Conservation (phyloP, 2,888 invertebrate species). For the Hirtodrosophila confusa region DNA sequence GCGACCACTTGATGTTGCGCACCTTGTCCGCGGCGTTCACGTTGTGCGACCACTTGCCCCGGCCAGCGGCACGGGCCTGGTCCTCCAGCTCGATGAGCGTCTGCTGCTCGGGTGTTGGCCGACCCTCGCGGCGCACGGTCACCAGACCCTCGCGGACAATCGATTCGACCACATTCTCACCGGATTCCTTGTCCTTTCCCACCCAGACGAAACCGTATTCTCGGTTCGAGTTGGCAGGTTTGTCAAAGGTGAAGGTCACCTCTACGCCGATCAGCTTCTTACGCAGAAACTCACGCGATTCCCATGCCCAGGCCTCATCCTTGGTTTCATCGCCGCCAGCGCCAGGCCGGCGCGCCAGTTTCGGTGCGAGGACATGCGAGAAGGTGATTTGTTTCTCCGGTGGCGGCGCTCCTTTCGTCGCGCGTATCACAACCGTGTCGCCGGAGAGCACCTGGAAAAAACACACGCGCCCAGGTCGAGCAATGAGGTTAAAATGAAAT, state of each 20-base stretch:
- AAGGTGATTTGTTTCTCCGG: constrained; percentile 96
- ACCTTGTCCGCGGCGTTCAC: constrained; percentile 87
- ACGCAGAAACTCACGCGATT: constrained; percentile 96
- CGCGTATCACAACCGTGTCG: constrained; percentile 96
- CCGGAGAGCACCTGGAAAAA: constrained; percentile 94
- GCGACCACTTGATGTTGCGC: constrained; percentile 93
- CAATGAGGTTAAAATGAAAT: constrained; percentile 61
- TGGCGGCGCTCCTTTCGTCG: constrained; percentile 93
- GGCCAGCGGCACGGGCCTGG: constrained; percentile 92
- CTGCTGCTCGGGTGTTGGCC: constrained; percentile 88
- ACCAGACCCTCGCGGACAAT: constrained; percentile 95
- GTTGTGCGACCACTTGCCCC: constrained; percentile 90
- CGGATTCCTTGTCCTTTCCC: constrained; percentile 91
- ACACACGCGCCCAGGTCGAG: constrained; percentile 8
- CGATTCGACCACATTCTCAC: constrained; percentile 94
- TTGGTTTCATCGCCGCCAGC: constrained; percentile 87
- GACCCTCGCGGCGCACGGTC: constrained; percentile 89
- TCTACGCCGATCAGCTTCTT: constrained; percentile 96
- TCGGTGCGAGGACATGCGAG: constrained; percentile 96
- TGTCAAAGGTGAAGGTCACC: constrained; percentile 93
- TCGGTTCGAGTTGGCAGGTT: constrained; percentile 91
- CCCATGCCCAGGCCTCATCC: constrained; percentile 98
- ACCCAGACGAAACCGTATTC: constrained; percentile 95
- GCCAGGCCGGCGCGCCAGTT: constrained; percentile 91
- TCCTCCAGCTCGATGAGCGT: constrained; percentile 94